These are phyloP conservation scores for Tupiocoris notatus DNA, from an alignment of 2,888 invertebrate species.

Conservation along the genomic window DNA sequence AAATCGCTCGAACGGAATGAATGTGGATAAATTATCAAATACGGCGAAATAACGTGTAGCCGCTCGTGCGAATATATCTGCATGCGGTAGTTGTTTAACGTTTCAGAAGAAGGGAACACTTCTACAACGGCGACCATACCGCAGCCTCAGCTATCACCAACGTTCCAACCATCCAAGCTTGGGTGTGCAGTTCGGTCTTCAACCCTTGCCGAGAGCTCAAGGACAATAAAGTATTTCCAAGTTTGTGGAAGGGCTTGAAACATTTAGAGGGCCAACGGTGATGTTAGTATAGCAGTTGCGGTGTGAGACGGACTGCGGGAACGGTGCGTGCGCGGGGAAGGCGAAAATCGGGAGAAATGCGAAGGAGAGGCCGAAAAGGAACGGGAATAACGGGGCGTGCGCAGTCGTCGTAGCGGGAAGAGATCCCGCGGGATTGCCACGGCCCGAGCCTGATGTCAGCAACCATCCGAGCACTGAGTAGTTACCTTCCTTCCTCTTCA, in stretches of 20 bases:
- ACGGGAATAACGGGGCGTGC: background rate
- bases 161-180: background rate
- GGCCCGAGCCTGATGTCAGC: background rate
- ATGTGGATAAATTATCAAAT: no score
- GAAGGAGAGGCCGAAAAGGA: background rate
- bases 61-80: no score
- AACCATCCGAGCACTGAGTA: conserved; percentile 13
- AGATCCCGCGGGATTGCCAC: conserved; percentile 24
- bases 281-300: background rate
- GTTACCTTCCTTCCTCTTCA: conserved; percentile 14
- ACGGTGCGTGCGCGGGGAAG: background rate
- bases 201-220: background rate
- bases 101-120: no score
- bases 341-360: conserved; percentile 1
- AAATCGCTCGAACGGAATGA: no score
- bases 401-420: conserved; percentile 6
- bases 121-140: no score
- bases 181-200: background rate
- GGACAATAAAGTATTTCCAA: conserved; percentile 29
- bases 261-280: conserved; percentile 14
- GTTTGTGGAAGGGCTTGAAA: conserved; percentile 30
- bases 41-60: no score
- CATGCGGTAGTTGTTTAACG: no score
- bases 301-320: background rate
- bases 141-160: background rate